A percentile compares a stretch with the other conserved stretches of the same genome.
phyloP scores from a whole-genome alignment of 2,888 invertebrate species.

The Leptothorax acervorum region DNA sequence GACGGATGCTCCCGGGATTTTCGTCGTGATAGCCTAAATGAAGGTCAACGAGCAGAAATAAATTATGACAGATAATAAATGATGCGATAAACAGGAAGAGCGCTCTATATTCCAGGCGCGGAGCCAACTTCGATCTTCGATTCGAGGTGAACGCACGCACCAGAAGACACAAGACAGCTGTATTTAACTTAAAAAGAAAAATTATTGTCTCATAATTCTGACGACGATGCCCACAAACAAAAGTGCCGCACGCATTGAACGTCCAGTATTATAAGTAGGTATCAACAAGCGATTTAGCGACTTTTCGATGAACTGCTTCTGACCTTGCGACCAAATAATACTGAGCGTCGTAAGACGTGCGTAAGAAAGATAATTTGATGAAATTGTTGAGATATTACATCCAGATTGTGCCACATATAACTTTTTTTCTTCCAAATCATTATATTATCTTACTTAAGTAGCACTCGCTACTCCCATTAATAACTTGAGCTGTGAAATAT shows the following conservation, averaged over 20 bases:
- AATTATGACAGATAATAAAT: constrained; percentile 56
- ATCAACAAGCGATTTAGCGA: background rate
- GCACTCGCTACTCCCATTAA: background rate
- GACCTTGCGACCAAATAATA: background rate
- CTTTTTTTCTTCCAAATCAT: background rate
- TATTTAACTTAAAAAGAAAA: background rate
- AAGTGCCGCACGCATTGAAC: background rate
- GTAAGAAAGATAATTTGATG: background rate
- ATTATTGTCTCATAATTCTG: background rate
- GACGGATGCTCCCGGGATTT: constrained; percentile 23
- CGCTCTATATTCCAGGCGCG: constrained; percentile 46
- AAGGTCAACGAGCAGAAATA: constrained; percentile 53
- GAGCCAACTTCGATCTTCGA: constrained; percentile 36
- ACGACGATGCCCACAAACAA: background rate
- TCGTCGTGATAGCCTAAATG: constrained; percentile 57
- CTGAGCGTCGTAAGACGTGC: background rate
- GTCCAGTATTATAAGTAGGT: background rate
- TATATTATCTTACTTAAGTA: background rate
- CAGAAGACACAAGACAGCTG: background rate
- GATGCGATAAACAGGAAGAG: constrained; percentile 63
- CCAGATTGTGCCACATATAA: background rate
- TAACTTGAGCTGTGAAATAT: background rate
- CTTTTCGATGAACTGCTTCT: background rate
- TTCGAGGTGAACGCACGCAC: background rate
- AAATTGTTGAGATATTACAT: background rate